Base-by-base conservation (phyloP, 1,140 invertebrate genomes). In the Cydia amplana region DNA sequence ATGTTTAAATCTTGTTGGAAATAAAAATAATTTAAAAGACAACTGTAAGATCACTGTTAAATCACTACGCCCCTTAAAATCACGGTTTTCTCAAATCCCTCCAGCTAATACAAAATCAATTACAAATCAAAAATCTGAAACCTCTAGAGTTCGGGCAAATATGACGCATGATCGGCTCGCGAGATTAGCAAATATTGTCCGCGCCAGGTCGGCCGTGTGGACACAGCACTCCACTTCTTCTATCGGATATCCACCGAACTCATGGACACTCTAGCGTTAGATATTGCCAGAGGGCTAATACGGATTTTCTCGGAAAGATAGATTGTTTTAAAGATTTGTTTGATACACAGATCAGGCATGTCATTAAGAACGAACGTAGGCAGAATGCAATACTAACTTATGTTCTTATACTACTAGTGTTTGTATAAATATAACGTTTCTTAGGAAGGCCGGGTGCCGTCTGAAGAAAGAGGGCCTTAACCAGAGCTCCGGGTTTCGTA, bases 111-210 rank as follows among this genome's bases (percentile, higher is more conserved):
- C 65, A 10, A 18, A 40, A 70, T 43, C 65, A 70, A 28, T 64
- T 28, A 67, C 32, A 70, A 40, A 70, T 70, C 65, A 70, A 70
- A 36, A 36, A 36, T 36, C 43, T 70, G 4, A 70, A 70, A 32
- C 32, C 65, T 7, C 28, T 67, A 7, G 28, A 40, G 65, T 70
- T 43, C 65, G 16, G 65, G 65, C 32, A 70, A 70, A 70, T 70
- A 70, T 70, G 65, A 70, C 65, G 28, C 32, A 70, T 36, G 65
- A 43, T 70, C 65, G 65, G 32, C 18, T 32, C 65, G 28, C 65
- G 25, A 36, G 65, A 70, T 70, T 70, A 70, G 65, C 65, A 70
- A 70, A 70, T 70, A 70, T 70, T 70, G 65, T 70, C 65, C 65
- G 28, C 65, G 65, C 65, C 65, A 70, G 65, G 65, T 70, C 65